Evolutionary conservation across 2,113 vertebrate species (phyloP).

Genomic region (Saccopteryx leptura): DNA sequence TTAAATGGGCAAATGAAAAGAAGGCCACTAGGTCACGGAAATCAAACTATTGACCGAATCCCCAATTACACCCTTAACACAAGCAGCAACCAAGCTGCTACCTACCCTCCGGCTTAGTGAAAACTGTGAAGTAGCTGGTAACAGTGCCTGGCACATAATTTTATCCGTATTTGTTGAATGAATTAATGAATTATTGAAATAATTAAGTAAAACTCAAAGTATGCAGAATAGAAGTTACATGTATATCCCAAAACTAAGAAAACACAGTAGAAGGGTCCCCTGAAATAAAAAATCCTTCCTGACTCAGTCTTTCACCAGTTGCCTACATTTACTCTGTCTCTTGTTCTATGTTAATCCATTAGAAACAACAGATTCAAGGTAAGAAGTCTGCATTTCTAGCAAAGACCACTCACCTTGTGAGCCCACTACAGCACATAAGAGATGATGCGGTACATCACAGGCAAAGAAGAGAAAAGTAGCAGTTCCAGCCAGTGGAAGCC

Average conservation of each 20-base stretch:
- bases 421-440: background rate
- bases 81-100: background rate
- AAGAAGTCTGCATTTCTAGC: slow-evolving; percentile 13
- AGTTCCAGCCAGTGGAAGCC: background rate
- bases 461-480: background rate
- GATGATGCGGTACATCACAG: background rate
- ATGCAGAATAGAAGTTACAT: background rate
- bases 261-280: background rate
- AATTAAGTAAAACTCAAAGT: slow-evolving; percentile 34
- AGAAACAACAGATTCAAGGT: background rate
- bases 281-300: slow-evolving; percentile 54
- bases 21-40: background rate
- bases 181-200: slow-evolving; percentile 30
- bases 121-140: background rate
- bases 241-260: background rate
- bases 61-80: background rate
- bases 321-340: background rate
- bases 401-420: background rate
- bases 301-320: background rate
- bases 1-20: slow-evolving; percentile 34
- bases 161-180: background rate
- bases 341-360: slow-evolving; percentile 16
- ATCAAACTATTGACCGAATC: background rate
- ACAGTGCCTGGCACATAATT: slow-evolving; percentile 3
- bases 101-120: background rate